Evolutionary conservation across 2,113 vertebrate species (phyloP).

Genomic region (Oryzias celebensis): DNA sequence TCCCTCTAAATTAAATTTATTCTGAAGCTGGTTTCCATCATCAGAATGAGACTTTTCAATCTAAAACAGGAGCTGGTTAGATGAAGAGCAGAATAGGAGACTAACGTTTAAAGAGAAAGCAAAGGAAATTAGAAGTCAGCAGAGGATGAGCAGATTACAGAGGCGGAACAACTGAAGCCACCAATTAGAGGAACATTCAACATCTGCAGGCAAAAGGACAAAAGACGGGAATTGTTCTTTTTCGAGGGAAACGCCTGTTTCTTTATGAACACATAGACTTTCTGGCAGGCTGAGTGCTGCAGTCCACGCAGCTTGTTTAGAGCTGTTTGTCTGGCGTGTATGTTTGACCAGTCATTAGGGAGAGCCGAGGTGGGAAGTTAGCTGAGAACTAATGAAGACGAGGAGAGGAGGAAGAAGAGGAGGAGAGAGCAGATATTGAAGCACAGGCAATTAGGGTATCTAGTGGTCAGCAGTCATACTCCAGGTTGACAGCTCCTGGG

Average conservation of each 20-base stretch:
- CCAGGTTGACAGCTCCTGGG: constrained; percentile 56
- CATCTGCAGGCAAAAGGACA: constrained; percentile 28
- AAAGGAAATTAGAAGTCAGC: constrained; percentile 21
- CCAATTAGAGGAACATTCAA: constrained; percentile 47
- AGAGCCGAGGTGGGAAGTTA: constrained; percentile 35
- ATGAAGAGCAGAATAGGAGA: not conserved
- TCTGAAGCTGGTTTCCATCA: constrained; percentile 27
- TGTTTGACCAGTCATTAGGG: constrained; percentile 60
- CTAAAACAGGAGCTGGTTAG: constrained; percentile 32
- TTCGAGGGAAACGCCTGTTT: constrained; percentile 16
- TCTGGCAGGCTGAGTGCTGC: constrained; percentile 26
- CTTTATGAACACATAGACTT: constrained; percentile 9
- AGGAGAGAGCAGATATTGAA: constrained; percentile 36
- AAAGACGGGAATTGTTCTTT: constrained; percentile 1
- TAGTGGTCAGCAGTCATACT: constrained; percentile 48
- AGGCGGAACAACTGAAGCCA: not conserved
- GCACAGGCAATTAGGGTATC: constrained; percentile 66
- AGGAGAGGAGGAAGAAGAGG: constrained; percentile 28
- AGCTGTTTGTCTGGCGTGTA: constrained; percentile 36
- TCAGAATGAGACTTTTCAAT: constrained; percentile 15
- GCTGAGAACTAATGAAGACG: constrained; percentile 61
- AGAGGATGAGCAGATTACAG: not conserved
- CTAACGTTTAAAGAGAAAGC: constrained; percentile 7
- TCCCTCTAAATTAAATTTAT: constrained; percentile 15
- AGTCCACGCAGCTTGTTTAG: constrained; percentile 41